Evolutionary conservation across 2,888 invertebrate species (phyloP).

Genomic region (Ornithoptera priamus): DNA sequence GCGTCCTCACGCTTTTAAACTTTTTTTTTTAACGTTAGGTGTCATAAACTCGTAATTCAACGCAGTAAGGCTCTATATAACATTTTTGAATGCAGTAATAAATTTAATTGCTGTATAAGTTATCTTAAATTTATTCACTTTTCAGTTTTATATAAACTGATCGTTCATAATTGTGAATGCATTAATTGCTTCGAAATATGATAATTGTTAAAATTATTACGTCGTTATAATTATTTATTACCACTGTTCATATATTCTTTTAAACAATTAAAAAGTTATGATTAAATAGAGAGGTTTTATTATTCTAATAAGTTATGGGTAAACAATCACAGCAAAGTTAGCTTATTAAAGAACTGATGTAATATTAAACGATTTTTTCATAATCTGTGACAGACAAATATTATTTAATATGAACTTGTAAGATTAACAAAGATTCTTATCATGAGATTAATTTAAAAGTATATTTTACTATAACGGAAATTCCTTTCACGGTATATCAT

Average conservation of each 20-base stretch:
- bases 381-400: background rate
- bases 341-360: background rate
- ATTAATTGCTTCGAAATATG: background rate
- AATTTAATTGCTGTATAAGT: constrained; percentile 16
- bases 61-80: constrained; percentile 7
- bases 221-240: background rate
- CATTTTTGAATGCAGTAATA: constrained; percentile 15
- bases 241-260: too few species aligned
- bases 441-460: constrained; percentile 40
- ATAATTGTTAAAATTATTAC: constrained; percentile 3
- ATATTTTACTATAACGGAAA: constrained; percentile 60
- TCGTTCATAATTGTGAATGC: constrained; percentile 1
- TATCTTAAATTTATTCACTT: constrained; percentile 9
- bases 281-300: too few species aligned
- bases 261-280: too few species aligned
- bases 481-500: constrained; percentile 62
- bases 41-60: constrained; percentile 22
- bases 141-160: constrained; percentile 1
- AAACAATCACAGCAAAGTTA: too few species aligned
- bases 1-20: constrained; percentile 32
- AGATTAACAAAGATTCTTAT: constrained; percentile 1
- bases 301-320: too few species aligned
- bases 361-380: background rate
- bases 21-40: constrained; percentile 9
- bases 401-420: background rate